phyloP scores from a whole-genome alignment of 2,888 invertebrate genomes.

The Parnassius apollo region DNA sequence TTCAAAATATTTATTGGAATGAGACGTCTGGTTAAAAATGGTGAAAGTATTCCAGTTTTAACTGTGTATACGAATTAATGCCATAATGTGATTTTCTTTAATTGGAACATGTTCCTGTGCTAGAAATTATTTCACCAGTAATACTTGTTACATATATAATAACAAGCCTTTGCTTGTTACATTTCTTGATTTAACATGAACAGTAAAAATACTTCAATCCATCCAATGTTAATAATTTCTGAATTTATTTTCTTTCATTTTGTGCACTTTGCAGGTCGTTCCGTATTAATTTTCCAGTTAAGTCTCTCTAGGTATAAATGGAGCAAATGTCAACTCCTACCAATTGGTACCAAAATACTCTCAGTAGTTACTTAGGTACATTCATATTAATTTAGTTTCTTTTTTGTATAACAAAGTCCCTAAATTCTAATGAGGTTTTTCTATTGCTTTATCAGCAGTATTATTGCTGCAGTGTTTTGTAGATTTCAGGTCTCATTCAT shows the following conservation, averaged over 20 bases:
- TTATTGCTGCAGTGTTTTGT: neutral
- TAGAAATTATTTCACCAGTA: neutral
- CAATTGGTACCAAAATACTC: too few species aligned
- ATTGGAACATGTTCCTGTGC: neutral
- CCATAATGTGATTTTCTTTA: neutral
- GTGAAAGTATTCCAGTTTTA: neutral
- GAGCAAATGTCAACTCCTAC: neutral
- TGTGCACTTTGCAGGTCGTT: neutral
- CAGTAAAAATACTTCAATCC: too few species aligned
- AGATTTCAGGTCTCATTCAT: neutral
- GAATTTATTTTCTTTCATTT: neutral
- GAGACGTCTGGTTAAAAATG: constrained; percentile 38
- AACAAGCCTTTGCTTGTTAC: too few species aligned
- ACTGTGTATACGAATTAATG: neutral
- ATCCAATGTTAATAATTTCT: too few species aligned
- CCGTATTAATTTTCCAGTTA: neutral
- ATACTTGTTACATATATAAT: neutral
- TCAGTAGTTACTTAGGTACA: neutral
- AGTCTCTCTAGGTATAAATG: neutral
- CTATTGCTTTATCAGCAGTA: neutral
- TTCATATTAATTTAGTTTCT: neutral
- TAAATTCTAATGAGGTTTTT: neutral
- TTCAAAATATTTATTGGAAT: constrained; percentile 61
- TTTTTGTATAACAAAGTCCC: neutral
- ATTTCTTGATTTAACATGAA: too few species aligned